phyloP scores from a whole-genome alignment of 2,797 vertebrate genomes.

The Setipinna tenuifilis region DNA sequence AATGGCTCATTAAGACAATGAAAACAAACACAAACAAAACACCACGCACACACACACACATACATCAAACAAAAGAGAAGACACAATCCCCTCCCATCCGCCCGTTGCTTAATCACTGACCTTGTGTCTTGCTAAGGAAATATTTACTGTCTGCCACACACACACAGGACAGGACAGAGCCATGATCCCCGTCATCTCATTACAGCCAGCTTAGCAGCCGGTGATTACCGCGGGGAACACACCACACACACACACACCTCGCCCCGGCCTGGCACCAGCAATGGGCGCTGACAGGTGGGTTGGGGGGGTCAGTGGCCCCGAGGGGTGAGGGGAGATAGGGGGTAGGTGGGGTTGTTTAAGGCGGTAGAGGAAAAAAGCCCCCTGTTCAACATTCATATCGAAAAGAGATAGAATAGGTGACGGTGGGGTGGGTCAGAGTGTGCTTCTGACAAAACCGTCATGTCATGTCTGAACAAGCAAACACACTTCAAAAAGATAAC shows the following conservation, averaged over 20 bases:
- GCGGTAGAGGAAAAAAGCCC: no score
- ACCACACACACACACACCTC: not conserved
- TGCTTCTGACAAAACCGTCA: no score
- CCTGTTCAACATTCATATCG: no score
- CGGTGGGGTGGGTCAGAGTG: no score
- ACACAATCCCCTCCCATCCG: not conserved
- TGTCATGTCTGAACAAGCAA: no score
- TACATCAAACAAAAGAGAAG: not conserved
- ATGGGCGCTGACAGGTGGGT: no score
- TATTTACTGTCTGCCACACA: not conserved
- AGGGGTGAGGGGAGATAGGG: no score
- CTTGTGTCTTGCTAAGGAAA: not conserved
- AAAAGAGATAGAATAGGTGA: no score
- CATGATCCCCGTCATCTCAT: conserved; percentile 17
- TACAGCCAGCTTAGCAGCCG: not conserved
- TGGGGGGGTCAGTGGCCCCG: no score
- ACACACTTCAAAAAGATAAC: no score
- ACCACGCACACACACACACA: not conserved
- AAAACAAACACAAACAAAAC: not conserved
- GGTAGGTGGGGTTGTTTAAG: no score
- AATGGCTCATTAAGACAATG: not conserved
- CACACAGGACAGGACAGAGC: conserved; percentile 8
- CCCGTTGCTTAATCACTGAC: not conserved
- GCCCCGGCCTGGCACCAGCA: not conserved
- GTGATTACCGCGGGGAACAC: not conserved